Evolutionary conservation across 2,888 invertebrate genomes (phyloP).

Genomic region (Nesidiocoris tenuis): DNA sequence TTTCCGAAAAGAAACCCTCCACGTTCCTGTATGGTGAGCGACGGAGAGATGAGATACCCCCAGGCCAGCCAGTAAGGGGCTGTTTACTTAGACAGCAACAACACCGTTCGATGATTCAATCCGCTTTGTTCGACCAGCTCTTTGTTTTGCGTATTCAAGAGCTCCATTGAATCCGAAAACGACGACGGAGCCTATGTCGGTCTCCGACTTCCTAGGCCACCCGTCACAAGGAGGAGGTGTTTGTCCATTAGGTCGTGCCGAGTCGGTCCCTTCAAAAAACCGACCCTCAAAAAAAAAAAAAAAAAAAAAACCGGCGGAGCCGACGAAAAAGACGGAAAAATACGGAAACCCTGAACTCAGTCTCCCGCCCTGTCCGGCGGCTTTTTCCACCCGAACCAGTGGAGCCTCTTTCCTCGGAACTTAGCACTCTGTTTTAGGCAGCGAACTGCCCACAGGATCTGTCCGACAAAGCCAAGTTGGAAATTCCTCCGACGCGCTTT

Average conservation of each 20-base stretch:
- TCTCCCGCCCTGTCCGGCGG: neutral
- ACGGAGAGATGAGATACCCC: neutral
- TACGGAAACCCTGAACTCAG: neutral
- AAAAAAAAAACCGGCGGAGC: no score
- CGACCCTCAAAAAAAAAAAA: neutral
- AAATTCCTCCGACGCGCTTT: no score
- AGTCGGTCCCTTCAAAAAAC: neutral
- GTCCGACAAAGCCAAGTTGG: no score
- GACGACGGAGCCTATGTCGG: neutral
- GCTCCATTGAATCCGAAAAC: neutral
- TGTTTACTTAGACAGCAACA: neutral
- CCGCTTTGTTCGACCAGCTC: neutral
- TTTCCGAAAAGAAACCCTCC: no score
- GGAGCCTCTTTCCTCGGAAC: neutral
- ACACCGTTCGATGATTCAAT: neutral
- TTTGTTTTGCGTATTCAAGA: neutral
- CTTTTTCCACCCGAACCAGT: neutral
- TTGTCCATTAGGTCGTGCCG: neutral
- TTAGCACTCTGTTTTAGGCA: neutral
- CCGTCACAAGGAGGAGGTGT: neutral
- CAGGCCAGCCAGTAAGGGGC: neutral
- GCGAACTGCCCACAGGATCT: no score
- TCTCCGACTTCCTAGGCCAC: neutral
- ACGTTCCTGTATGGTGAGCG: neutral
- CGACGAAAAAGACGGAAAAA: neutral